phyloP scores from a whole-genome alignment of 2,797 vertebrate species.

The Leptodactylus fallax region DNA sequence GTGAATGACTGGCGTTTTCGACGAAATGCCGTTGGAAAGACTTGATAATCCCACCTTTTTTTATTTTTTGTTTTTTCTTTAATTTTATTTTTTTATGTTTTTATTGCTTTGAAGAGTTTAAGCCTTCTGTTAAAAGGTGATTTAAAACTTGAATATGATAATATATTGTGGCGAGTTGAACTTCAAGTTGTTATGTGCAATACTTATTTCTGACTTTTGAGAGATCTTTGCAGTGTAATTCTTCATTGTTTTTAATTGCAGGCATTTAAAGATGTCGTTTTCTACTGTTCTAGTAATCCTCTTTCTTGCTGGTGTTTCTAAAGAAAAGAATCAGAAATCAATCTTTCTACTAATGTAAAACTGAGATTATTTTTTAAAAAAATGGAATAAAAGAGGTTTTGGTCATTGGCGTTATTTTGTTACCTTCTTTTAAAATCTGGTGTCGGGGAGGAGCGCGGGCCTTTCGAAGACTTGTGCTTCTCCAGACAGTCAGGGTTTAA shows the following conservation, averaged over 20 bases:
- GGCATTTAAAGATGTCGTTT: conserved; percentile 99
- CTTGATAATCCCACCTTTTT: conserved; percentile 91
- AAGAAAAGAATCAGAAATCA: conserved; percentile 98
- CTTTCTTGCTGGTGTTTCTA: conserved; percentile 98
- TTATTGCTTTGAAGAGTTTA: conserved; percentile 78
- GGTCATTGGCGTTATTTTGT: conserved; percentile 99
- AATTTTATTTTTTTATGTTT: conserved; percentile 35
- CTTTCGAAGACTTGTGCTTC: neutral
- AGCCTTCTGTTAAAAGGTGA: conserved; percentile 94
- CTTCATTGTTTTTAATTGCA: conserved; percentile 94
- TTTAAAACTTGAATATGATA: conserved; percentile 99
- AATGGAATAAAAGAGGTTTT: conserved; percentile 96
- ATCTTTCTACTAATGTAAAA: conserved; percentile 99
- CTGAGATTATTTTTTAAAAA: conserved; percentile 99
- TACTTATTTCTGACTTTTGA: conserved; percentile 99
- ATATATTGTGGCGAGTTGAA: conserved; percentile 97
- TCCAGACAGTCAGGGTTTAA: conserved; percentile 71
- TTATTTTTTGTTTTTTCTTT: conserved; percentile 60
- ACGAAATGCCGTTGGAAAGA: conserved; percentile 96
- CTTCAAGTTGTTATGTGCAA: conserved; percentile 99
- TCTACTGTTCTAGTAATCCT: conserved; percentile 99
- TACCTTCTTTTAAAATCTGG: conserved; percentile 90
- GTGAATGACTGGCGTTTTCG: conserved; percentile 90
- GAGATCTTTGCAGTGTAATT: conserved; percentile 97
- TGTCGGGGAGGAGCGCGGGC: conserved; percentile 22